Conservation (phyloP, 1,140 invertebrate genomes). For the Drosophila kurseongensis region DNA sequence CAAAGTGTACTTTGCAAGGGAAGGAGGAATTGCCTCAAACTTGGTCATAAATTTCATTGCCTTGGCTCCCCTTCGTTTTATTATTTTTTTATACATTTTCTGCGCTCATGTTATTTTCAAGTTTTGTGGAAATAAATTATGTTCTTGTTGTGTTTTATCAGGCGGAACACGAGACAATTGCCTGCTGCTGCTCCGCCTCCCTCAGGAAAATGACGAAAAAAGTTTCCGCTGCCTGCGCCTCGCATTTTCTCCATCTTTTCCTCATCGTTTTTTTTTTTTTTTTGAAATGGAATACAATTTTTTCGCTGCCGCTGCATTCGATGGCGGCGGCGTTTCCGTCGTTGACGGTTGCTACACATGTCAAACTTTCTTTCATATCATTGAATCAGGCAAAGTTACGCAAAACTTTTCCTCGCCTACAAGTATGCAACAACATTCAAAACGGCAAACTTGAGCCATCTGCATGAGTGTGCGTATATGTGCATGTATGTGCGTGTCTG, state of each 20-base stretch:
- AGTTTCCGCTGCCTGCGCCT: constrained; percentile 46
- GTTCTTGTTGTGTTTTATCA: constrained; percentile 66
- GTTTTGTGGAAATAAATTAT: constrained; percentile 61
- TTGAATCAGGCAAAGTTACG: constrained; percentile 62
- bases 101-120: constrained; percentile 53
- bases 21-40: constrained; percentile 21
- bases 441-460: constrained; percentile 27
- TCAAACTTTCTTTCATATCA: constrained; percentile 66
- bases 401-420: constrained; percentile 59
- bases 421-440: constrained; percentile 45
- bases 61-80: constrained; percentile 35
- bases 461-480: constrained; percentile 4
- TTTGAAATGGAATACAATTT: constrained; percentile 46
- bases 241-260: constrained; percentile 13
- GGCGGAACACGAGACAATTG: constrained; percentile 65
- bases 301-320: constrained; percentile 32
- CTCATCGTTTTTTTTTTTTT: constrained; percentile 2
- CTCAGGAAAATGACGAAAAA: constrained; percentile 40
- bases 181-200: constrained; percentile 37
- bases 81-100: constrained; percentile 36
- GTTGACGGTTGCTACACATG: constrained; percentile 51
- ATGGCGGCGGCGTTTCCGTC: constrained; percentile 10
- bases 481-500: too few relatives aligned
- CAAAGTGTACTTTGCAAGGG: constrained; percentile 3
- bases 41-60: constrained; percentile 56